phyloP scores from a whole-genome alignment of 2,113 vertebrate species.

The Rhombomys opimus region DNA sequence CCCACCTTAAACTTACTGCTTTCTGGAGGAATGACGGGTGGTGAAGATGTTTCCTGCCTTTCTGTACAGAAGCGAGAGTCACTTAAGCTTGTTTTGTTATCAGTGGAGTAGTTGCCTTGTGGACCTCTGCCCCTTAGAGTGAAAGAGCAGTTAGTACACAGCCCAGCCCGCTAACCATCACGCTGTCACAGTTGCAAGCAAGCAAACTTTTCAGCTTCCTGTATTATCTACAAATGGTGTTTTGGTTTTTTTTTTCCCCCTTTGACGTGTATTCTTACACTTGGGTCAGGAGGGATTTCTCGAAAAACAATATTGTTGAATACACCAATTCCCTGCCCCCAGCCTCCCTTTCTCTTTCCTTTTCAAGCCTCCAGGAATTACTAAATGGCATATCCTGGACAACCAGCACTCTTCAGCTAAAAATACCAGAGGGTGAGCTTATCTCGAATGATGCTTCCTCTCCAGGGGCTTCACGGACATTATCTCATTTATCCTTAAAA shows the following conservation, averaged over 20 bases:
- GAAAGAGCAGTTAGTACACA: neutral
- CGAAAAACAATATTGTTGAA: conserved; percentile 61
- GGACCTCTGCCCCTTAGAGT: neutral
- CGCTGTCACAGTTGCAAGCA: conserved; percentile 46
- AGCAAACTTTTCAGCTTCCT: conserved; percentile 68
- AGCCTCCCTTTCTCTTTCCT: conserved; percentile 75
- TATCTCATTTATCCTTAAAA: conserved; percentile 79
- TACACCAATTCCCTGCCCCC: conserved; percentile 46
- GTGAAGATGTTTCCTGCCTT: conserved; percentile 85
- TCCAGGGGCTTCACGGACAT: conserved; percentile 70
- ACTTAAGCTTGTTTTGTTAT: conserved; percentile 80
- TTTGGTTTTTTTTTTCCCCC: conserved; percentile 73
- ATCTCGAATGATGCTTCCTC: conserved; percentile 77
- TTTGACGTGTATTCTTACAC: conserved; percentile 80
- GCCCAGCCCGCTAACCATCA: conserved; percentile 56
- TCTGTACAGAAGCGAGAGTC: conserved; percentile 67
- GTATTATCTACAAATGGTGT: conserved; percentile 71
- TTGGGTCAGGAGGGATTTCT: conserved; percentile 70
- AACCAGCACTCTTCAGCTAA: conserved; percentile 65
- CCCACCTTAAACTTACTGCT: neutral
- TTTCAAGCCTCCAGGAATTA: conserved; percentile 64
- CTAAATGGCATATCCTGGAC: conserved; percentile 55
- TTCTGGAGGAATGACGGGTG: conserved; percentile 55
- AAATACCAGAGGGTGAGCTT: conserved; percentile 76
- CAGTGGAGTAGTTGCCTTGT: neutral